Conservation (phyloP, 2,888 invertebrate genomes). For the Galerucella pusilla region DNA sequence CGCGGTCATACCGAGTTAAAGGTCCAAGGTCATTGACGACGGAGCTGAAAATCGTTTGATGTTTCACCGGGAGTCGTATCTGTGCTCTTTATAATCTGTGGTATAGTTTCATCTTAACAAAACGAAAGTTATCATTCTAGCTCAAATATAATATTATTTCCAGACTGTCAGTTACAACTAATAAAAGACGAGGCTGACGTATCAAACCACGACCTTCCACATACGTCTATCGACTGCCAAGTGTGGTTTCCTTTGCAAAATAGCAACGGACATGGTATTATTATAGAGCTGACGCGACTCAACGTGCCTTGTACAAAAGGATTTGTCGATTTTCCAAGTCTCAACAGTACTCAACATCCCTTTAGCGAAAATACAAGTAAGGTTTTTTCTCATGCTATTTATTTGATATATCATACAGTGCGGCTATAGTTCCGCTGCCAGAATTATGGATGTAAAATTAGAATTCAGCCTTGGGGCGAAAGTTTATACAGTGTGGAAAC, state of each 20-base stretch:
- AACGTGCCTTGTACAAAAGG: slow-evolving; percentile 76
- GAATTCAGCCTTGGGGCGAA: too few relatives aligned
- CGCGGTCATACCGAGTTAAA: too few relatives aligned
- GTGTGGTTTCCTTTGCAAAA: slow-evolving; percentile 67
- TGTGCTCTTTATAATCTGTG: too few relatives aligned
- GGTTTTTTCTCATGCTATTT: not conserved
- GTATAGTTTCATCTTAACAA: too few relatives aligned
- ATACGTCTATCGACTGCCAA: slow-evolving; percentile 65
- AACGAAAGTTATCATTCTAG: not conserved
- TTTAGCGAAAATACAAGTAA: slow-evolving; percentile 20
- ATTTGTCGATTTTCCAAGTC: slow-evolving; percentile 70
- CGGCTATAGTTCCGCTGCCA: too few relatives aligned
- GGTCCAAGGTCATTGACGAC: too few relatives aligned
- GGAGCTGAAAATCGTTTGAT: too few relatives aligned
- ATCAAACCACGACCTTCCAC: slow-evolving; percentile 69
- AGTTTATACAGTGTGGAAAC: too few relatives aligned
- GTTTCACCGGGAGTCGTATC: too few relatives aligned
- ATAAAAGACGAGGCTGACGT: slow-evolving; percentile 66
- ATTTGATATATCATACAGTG: not conserved
- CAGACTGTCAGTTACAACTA: slow-evolving; percentile 73
- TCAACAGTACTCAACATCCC: slow-evolving; percentile 57
- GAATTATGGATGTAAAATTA: too few relatives aligned
- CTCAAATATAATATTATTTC: slow-evolving; percentile 20
- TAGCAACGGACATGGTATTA: slow-evolving; percentile 68
- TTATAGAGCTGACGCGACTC: slow-evolving; percentile 74